These are phyloP conservation scores for Lysandra coridon DNA, from an alignment of 2,888 invertebrate species.

Conservation along the genomic window DNA sequence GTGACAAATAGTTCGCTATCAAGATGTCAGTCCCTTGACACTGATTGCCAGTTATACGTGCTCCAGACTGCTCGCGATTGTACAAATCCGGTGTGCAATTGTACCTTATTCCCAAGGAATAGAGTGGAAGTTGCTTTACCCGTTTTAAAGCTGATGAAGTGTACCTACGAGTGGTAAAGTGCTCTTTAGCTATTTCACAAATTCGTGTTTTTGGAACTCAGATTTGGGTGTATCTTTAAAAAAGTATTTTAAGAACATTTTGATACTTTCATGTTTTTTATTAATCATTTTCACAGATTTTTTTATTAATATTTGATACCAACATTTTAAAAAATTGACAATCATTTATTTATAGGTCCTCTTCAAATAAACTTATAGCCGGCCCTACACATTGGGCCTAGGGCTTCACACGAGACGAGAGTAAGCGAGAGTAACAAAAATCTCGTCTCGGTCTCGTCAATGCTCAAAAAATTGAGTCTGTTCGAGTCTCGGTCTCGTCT, in stretches of 20 bases:
- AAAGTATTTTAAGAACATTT: background rate
- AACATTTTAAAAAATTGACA: too few species aligned
- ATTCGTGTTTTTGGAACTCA: background rate
- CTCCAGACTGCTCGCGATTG: background rate
- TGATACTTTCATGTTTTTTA: background rate
- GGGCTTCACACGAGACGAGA: too few species aligned
- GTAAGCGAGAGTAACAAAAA: too few species aligned
- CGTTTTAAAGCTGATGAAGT: background rate
- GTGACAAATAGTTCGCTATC: conserved; percentile 7
- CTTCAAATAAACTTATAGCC: too few species aligned
- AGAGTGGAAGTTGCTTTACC: background rate
- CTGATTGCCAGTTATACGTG: conserved; percentile 12
- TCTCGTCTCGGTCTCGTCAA: too few species aligned
- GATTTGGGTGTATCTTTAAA: background rate
- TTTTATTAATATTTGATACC: too few species aligned
- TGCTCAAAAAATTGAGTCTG: too few species aligned
- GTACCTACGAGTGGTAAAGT: conserved; percentile 5
- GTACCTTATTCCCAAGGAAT: background rate
- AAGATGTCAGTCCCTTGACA: conserved; percentile 10
- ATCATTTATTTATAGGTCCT: too few species aligned
- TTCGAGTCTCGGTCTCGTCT: too few species aligned
- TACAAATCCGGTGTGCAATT: background rate
- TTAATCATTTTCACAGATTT: too few species aligned
- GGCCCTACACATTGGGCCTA: too few species aligned
- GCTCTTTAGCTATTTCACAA: background rate